Conservation (phyloP, 2,888 invertebrate species). For the Lymantria monacha region DNA sequence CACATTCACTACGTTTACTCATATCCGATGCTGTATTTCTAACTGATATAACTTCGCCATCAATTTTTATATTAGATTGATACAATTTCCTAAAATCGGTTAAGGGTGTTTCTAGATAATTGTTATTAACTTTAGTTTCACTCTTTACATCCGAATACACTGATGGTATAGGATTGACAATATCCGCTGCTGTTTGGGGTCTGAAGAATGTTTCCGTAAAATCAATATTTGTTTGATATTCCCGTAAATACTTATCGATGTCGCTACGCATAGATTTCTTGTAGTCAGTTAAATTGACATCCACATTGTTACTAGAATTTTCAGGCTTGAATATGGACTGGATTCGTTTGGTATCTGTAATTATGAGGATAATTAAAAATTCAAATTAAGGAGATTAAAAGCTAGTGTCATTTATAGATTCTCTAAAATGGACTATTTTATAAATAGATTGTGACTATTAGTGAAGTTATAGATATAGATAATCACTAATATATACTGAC, state of each 20-base stretch:
- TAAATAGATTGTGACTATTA: no score
- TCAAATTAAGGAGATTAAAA: no score
- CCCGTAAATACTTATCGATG: slow-evolving; percentile 53
- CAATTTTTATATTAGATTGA: slow-evolving; percentile 24
- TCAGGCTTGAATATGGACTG: slow-evolving; percentile 28
- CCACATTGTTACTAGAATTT: slow-evolving; percentile 12
- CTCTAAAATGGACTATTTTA: no score
- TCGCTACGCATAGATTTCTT: slow-evolving; percentile 34
- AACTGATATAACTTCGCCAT: background rate
- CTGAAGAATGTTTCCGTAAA: slow-evolving; percentile 38
- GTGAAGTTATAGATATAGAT: no score
- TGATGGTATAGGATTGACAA: slow-evolving; percentile 42
- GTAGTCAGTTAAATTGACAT: slow-evolving; percentile 15
- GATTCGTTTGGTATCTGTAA: slow-evolving; percentile 21
- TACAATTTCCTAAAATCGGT: slow-evolving; percentile 66
- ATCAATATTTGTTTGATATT: slow-evolving; percentile 46
- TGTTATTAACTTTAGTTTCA: slow-evolving; percentile 12
- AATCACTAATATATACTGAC: no score
- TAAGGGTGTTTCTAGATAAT: slow-evolving; percentile 63
- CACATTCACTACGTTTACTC: background rate
- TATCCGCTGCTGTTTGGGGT: slow-evolving; percentile 37
- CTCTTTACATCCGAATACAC: slow-evolving; percentile 21
- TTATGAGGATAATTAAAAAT: no score
- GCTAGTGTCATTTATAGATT: no score
- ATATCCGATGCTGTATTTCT: background rate